Percentiles rank a stretch among this genome's conserved stretches.
Evolutionary conservation across 2,888 invertebrate genomes (phyloP).

Genomic region (Bimastos eiseni): DNA sequence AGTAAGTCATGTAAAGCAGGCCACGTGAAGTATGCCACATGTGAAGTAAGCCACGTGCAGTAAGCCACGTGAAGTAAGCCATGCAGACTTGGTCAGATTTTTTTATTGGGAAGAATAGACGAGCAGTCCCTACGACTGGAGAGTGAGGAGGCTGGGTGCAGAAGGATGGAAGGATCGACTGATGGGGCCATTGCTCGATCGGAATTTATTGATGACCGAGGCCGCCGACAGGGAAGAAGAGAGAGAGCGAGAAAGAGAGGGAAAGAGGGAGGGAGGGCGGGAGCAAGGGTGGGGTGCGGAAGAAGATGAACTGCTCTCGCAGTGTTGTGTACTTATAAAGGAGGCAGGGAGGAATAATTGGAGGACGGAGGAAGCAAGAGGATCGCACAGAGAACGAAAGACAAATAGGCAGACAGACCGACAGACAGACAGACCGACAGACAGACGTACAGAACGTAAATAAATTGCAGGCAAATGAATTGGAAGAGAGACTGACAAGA

Average conservation of each 20-base stretch:
- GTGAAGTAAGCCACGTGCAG: no score
- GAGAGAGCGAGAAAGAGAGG: background rate
- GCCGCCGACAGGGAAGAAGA: background rate
- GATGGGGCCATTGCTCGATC: constrained; percentile 7
- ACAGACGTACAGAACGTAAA: background rate
- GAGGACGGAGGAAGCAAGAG: background rate
- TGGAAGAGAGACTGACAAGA: no score
- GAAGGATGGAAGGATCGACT: background rate
- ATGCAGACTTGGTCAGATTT: background rate
- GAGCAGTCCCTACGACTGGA: background rate
- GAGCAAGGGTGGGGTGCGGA: background rate
- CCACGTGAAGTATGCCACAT: no score
- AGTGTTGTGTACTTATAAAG: background rate
- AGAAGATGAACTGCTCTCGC: background rate
- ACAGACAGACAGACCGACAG: background rate
- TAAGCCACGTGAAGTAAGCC: no score
- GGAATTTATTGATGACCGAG: background rate
- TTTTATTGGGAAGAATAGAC: background rate
- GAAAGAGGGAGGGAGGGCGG: background rate
- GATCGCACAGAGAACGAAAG: background rate
- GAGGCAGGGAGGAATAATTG: background rate
- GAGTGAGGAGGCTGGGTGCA: background rate
- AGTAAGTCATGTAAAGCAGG: no score
- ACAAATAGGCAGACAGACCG: background rate
- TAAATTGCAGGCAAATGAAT: no score